These are phyloP conservation scores for Bhutanitis thaidina DNA, from an alignment of 2,888 invertebrate species.

Conservation along the genomic window DNA sequence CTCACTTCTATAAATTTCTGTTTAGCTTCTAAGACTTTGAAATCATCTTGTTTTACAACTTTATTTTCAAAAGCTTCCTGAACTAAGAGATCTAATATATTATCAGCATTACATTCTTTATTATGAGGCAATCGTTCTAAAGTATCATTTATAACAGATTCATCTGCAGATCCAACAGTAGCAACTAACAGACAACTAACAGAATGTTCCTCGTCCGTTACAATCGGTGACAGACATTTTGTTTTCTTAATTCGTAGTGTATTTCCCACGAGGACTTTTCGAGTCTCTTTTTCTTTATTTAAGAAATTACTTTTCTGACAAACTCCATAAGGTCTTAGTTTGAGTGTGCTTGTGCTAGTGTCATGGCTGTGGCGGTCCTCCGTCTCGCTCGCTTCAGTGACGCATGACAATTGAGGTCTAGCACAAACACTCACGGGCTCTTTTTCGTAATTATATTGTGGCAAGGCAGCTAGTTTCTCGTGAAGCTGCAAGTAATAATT, in stretches of 20 bases:
- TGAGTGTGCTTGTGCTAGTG: slow-evolving; percentile 29
- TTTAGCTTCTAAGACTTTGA: neutral
- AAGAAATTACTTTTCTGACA: slow-evolving; percentile 25
- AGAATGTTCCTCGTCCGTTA: slow-evolving; percentile 34
- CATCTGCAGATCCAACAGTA: slow-evolving; percentile 44
- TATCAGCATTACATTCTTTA: slow-evolving; percentile 38
- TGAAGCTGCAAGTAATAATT: slow-evolving; percentile 54
- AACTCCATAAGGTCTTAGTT: slow-evolving; percentile 34
- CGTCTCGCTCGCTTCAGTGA: slow-evolving; percentile 50
- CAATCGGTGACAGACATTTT: slow-evolving; percentile 31
- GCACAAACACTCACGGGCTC: slow-evolving; percentile 41
- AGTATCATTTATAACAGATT: slow-evolving; percentile 49
- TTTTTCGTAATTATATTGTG: slow-evolving; percentile 42
- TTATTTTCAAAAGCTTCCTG: slow-evolving; percentile 45
- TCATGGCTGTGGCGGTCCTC: slow-evolving; percentile 35
- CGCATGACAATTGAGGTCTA: slow-evolving; percentile 46
- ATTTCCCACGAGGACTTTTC: slow-evolving; percentile 9
- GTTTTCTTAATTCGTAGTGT: slow-evolving; percentile 15
- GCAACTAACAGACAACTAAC: slow-evolving; percentile 45
- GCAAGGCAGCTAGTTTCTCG: slow-evolving; percentile 49
- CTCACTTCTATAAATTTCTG: neutral
- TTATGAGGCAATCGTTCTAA: slow-evolving; percentile 42
- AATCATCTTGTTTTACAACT: slow-evolving; percentile 18
- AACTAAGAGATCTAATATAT: slow-evolving; percentile 48
- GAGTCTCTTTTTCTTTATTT: neutral